Base-by-base conservation (phyloP, 30 jellyfish, hydroid and myxozoan species). In the Aurelia coerulea region DNA sequence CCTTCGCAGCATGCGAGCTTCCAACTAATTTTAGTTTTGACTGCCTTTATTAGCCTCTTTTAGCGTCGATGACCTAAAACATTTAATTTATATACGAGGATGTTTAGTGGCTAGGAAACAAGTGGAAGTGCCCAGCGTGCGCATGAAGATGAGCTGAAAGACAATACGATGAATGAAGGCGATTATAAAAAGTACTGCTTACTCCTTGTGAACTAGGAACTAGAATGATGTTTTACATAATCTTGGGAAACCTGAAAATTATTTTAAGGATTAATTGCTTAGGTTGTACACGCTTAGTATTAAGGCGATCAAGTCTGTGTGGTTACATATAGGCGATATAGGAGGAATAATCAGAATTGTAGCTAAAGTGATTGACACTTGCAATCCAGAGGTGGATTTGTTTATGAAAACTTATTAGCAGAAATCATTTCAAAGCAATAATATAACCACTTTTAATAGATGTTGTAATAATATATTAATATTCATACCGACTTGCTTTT, bases 161-260 rank as follows among this genome's bases (percentile, higher is more conserved):
- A 37, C 51, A 79, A 79, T 62, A 80, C 89, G 80, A 64, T 79
- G 87, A 77, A 11, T 77, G 77, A 64, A 77, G 72, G 78, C 79
- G 89, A 79, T 79, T 79, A 79, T 65, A 60, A 15, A 34, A 39
- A 10, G 71, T 13, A 65, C 72, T 65, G 89, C 89, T 79, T 33
- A 53, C 35, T 62, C 89, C 51, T 66, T 39, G 65, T 37, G 80
- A 46, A 32, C 33, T 33, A 49, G 79, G 29, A 17, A 39, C 89
- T 37, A 31, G 80, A 59, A 66, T 66, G 59, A 39, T 62, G 80
- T 79, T 53, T 68, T 67, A 69, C 79, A 68, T 68, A 83, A 83
- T 83, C 92, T 79, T 84, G 87, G 76, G 67, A 59, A 84, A 84
- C 93, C 93, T 67, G 42, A 67, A 84, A 84, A 84, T 84, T 84